Evolutionary conservation across 2,888 invertebrate species (phyloP), one percentile per base, ranked within the genome.

Genomic region (Plebejus argus): DNA sequence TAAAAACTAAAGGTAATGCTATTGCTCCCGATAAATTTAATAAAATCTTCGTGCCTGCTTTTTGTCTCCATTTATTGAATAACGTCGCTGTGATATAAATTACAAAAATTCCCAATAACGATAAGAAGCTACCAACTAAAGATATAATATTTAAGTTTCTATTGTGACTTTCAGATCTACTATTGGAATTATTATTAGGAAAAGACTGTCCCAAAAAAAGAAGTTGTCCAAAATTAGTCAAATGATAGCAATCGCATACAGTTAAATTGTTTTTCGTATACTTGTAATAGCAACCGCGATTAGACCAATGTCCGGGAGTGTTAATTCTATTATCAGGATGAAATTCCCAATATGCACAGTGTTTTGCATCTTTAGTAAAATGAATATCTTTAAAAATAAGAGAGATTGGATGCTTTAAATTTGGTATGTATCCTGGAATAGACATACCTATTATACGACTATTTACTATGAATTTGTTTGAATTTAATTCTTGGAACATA

Each of bases 41-140:
- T 39, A 97, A 88, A 10, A 96, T 94, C 87, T 96, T 96, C 61
- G 96, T 96, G 0, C 96, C 95, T 0, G 96, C 93, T 82, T 95
- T 95, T 83, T 94, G 92, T 20, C 96, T 93, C 95, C 96, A 95
- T 66, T 94, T 92, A 79, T 92, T 89, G 83, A 96, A 96, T 10
- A 95, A 83, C 15, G 93, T 86, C 1, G 95, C 96, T 0, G 96
- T 96, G 23, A 95, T 84, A 86, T 95, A 94, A 79, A 96, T 95
- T 3, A 95, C 94, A n/a, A 90, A 78, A 45, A 96, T 90, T 28
- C 96, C 96, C 2, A 95, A 81, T 53, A 96, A 85, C 0, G 96
- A 96, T 4, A 96, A 84, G 15, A 93, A 91, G 81, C 95, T 95
- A 0, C 96, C 96, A 1, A 95, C 84, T 33, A 95, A 82, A 1